A percentile compares a stretch with the other conserved stretches of the same genome.
Conservation (phyloP, 2,797 vertebrate genomes). For the Ara ararauna region DNA sequence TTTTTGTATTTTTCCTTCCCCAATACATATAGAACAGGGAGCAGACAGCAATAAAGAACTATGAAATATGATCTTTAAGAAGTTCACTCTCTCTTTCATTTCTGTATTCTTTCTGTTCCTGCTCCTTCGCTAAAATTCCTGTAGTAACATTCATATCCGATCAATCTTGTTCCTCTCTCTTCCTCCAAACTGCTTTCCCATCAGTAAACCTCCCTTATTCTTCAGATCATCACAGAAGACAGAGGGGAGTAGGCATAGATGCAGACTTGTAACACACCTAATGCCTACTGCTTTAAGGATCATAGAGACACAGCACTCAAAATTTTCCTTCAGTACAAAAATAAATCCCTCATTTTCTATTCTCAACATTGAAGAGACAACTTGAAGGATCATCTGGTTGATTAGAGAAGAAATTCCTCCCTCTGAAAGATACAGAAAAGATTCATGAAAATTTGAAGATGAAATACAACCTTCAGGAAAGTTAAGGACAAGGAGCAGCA, state of each 20-base stretch:
- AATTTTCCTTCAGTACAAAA: background rate
- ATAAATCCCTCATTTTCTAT: constrained; percentile 5
- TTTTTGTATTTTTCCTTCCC: constrained; percentile 38
- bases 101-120: constrained; percentile 24
- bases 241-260: rapidly evolving
- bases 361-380: background rate
- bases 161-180: background rate
- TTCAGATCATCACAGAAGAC: background rate
- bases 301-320: background rate
- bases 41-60: constrained; percentile 38
- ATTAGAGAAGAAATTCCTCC: constrained; percentile 7
- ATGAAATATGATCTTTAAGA: constrained; percentile 48
- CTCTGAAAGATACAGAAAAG: background rate
- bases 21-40: constrained; percentile 15
- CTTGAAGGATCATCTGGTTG: background rate
- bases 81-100: background rate
- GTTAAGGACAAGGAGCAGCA: background rate
- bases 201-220: background rate
- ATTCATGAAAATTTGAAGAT: background rate
- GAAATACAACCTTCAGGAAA: background rate
- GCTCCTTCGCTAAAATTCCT: background rate
- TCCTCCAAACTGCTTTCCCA: background rate
- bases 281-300: background rate
- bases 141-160: background rate
- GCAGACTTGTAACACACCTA: rapidly evolving